phyloP scores from a whole-genome alignment of 2,888 invertebrate genomes.

The Alviniconcha strummeri region DNA sequence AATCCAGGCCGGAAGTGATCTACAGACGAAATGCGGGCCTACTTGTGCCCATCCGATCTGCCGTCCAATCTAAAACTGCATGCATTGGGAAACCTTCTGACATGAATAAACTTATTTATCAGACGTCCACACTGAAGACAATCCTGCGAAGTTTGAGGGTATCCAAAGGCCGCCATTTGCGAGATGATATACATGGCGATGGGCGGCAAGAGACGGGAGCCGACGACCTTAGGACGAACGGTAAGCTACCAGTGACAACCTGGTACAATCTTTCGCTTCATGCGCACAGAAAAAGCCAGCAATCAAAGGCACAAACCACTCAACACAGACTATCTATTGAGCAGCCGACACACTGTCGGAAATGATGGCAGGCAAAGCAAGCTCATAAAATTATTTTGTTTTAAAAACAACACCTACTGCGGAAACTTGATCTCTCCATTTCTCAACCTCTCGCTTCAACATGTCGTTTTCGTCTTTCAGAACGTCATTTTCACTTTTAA shows the following conservation, averaged over 20 bases:
- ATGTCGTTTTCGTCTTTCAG: conserved; percentile 98
- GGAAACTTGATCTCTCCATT: conserved; percentile 10
- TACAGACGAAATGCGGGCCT: no score
- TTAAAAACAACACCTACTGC: conserved; percentile 31
- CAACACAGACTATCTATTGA: background rate
- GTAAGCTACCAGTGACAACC: background rate
- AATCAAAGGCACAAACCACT: background rate
- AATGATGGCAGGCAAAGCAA: conserved; percentile 11
- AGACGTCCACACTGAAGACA: no score
- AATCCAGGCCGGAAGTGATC: no score
- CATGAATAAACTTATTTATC: no score
- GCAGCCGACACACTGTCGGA: background rate
- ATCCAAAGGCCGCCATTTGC: conserved; percentile 6
- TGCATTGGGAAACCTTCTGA: no score
- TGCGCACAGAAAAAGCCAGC: background rate
- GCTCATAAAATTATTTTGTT: background rate
- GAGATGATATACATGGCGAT: background rate
- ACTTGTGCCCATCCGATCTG: no score
- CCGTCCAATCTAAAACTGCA: no score
- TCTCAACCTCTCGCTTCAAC: conserved; percentile 93
- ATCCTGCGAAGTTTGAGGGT: background rate
- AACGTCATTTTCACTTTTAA: conserved; percentile 98
- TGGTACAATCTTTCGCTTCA: background rate
- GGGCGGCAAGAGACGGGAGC: background rate
- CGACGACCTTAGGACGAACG: background rate